Evolutionary conservation across 30 jellyfish, hydroid and myxozoan genomes (phyloP).

Genomic region (Hydractinia symbiolongicarpus): DNA sequence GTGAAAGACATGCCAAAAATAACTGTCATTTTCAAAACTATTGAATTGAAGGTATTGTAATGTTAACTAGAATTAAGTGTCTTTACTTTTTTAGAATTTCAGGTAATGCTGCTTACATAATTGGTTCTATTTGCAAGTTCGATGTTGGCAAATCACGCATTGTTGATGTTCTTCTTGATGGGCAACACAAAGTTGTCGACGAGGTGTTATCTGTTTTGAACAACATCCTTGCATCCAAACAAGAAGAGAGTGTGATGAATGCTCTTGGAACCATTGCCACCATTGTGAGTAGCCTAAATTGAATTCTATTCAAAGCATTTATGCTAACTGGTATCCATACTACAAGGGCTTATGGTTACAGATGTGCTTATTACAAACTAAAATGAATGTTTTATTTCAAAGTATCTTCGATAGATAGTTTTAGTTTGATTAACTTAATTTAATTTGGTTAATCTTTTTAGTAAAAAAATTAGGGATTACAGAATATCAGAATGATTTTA

Average conservation of each 20-base stretch:
- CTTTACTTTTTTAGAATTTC: constrained; percentile 33
- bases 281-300: constrained; percentile 41
- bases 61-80: not conserved
- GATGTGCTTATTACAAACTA: too few relatives aligned
- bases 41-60: not conserved
- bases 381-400: not conserved
- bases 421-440: not conserved
- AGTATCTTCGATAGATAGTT: not conserved
- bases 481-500: too few relatives aligned
- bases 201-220: constrained; percentile 51
- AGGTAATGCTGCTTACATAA: constrained; percentile 78
- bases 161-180: constrained; percentile 31
- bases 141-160: constrained; percentile 77
- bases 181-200: constrained; percentile 27
- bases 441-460: not conserved
- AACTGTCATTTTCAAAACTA: too few relatives aligned
- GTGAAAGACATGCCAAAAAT: too few relatives aligned
- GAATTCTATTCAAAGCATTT: not conserved
- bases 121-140: constrained; percentile 65
- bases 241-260: constrained; percentile 64
- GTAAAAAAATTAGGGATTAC: not conserved
- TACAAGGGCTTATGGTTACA: too few relatives aligned
- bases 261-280: constrained; percentile 78
- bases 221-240: constrained; percentile 40
- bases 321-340: too few relatives aligned